These are phyloP conservation scores for Sorex araneus DNA, from an alignment of 2,113 vertebrate genomes.

Conservation along the genomic window DNA sequence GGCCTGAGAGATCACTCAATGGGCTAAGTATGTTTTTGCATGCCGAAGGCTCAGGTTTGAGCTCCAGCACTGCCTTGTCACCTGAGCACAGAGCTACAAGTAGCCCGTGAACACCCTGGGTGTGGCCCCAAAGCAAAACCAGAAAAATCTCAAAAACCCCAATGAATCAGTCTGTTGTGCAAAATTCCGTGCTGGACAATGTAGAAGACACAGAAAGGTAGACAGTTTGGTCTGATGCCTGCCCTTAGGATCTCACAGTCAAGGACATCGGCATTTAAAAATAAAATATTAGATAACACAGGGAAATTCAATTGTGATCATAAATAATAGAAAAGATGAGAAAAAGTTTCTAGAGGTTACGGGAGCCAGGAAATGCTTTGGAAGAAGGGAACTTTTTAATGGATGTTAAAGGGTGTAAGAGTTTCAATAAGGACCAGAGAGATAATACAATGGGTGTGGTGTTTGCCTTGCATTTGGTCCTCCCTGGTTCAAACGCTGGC, in stretches of 20 bases:
- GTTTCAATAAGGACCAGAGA: no score
- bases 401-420: neutral
- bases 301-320: slow-evolving; percentile 16
- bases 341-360: neutral
- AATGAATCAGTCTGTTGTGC: neutral
- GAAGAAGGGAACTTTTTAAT: neutral
- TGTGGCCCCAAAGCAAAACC: no score
- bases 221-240: neutral
- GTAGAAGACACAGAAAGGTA: neutral
- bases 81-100: no score
- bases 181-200: neutral
- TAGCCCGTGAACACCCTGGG: no score
- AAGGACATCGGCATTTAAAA: neutral
- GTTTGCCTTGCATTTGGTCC: no score
- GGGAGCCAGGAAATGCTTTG: neutral
- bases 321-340: neutral
- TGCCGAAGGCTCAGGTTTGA: no score
- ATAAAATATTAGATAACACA: neutral
- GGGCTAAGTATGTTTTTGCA: no score
- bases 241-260: neutral
- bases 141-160: no score
- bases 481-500: no score
- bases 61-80: no score
- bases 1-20: no score
- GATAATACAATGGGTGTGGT: no score